phyloP scores from a whole-genome alignment of 2,797 vertebrate species.

The Oophaga sylvatica region DNA sequence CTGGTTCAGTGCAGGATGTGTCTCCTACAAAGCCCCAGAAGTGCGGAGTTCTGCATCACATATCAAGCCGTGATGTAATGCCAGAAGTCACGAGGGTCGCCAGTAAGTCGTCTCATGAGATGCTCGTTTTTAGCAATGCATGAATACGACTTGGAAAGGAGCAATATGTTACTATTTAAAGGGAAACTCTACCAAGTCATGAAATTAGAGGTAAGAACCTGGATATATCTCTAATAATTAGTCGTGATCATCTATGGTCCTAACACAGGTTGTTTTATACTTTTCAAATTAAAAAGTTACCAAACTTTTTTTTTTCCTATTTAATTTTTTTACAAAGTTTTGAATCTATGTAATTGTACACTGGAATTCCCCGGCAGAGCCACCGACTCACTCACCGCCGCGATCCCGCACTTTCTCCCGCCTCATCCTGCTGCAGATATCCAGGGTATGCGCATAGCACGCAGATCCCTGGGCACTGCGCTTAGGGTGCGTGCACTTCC shows the following conservation, averaged over 20 bases:
- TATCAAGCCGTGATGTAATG: slow-evolving; percentile 30
- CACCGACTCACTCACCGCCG: too few relatives aligned
- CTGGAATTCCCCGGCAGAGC: too few relatives aligned
- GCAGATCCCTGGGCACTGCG: too few relatives aligned
- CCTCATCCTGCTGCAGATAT: too few relatives aligned
- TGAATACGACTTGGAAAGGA: neutral
- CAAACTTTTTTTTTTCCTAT: too few relatives aligned
- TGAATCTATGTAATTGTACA: too few relatives aligned
- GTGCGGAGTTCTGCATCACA: slow-evolving; percentile 32
- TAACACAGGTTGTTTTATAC: neutral
- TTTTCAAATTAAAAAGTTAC: too few relatives aligned
- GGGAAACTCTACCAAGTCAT: neutral
- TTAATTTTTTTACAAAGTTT: too few relatives aligned
- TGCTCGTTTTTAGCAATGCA: neutral
- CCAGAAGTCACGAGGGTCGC: slow-evolving; percentile 12
- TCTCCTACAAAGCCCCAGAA: slow-evolving; percentile 20
- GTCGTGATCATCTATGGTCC: neutral
- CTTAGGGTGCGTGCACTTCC: too few relatives aligned
- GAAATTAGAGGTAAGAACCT: too few relatives aligned
- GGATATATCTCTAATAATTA: neutral
- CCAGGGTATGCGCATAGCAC: too few relatives aligned
- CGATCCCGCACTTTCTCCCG: too few relatives aligned
- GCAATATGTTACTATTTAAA: neutral
- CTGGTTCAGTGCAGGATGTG: neutral
- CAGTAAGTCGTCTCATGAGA: neutral